A percentile compares a stretch with the other conserved stretches of the same genome.
Evolutionary conservation across 2,888 invertebrate species (phyloP).

Genomic region (Brachyptera putata): DNA sequence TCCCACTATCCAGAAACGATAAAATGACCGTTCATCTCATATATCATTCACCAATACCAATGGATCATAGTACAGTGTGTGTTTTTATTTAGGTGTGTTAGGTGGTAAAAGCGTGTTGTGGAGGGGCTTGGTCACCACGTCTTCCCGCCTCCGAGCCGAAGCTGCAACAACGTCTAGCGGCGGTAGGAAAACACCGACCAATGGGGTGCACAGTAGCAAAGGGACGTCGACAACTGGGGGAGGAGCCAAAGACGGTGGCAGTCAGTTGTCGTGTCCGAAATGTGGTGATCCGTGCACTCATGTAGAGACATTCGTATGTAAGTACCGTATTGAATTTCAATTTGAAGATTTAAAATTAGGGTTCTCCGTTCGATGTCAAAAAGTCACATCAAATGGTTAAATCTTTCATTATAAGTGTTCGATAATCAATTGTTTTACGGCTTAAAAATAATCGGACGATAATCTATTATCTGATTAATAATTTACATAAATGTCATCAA

Average conservation of each 20-base stretch:
- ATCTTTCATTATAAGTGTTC: background rate
- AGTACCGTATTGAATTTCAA: too few relatives aligned
- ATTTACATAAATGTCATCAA: too few relatives aligned
- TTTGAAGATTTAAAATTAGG: background rate
- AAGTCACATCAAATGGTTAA: background rate
- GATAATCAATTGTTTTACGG: background rate
- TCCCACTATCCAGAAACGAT: too few relatives aligned
- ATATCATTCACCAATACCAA: too few relatives aligned
- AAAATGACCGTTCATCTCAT: too few relatives aligned
- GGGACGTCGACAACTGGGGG: constrained; percentile 5
- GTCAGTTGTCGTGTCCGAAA: constrained; percentile 78
- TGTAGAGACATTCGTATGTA: constrained; percentile 93
- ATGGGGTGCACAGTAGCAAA: background rate
- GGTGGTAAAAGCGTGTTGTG: background rate
- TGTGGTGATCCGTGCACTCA: constrained; percentile 97
- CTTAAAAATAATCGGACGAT: too few relatives aligned
- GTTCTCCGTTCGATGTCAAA: background rate
- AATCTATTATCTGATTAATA: too few relatives aligned
- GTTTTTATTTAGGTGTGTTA: background rate
- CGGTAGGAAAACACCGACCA: background rate
- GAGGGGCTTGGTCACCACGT: constrained; percentile 17
- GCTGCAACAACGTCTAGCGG: background rate
- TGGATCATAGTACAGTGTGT: too few relatives aligned
- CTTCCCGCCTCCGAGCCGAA: background rate
- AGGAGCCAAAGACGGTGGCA: constrained; percentile 30